These are phyloP conservation scores for Dendrolimus houi DNA, from an alignment of 2,888 invertebrate species.

Conservation along the genomic window DNA sequence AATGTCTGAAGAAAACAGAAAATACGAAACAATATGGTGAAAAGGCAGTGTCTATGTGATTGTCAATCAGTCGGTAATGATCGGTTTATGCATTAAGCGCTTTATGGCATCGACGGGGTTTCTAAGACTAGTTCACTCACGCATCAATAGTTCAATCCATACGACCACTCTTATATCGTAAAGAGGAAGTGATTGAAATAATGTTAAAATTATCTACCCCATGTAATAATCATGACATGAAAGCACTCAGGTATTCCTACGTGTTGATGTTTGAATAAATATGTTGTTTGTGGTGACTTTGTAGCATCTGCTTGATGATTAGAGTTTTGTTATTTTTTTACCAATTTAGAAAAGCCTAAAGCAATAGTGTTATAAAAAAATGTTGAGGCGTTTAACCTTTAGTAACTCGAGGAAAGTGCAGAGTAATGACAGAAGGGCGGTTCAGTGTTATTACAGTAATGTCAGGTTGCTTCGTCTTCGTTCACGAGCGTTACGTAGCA, in stretches of 20 bases:
- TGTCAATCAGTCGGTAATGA: conserved; percentile 34
- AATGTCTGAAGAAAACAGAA: no score
- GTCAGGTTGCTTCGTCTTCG: conserved; percentile 62
- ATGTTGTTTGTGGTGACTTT: no score
- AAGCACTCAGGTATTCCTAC: no score
- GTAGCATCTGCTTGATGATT: background rate
- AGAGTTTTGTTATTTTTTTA: background rate
- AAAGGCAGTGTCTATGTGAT: background rate
- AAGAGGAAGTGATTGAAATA: background rate
- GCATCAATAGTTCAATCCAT: conserved; percentile 23
- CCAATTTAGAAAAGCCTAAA: background rate
- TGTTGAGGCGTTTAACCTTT: conserved; percentile 37
- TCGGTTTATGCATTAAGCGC: conserved; percentile 19
- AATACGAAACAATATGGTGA: no score
- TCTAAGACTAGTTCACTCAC: conserved; percentile 32
- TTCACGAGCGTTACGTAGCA: conserved; percentile 65
- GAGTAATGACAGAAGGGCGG: conserved; percentile 70
- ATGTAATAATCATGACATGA: background rate
- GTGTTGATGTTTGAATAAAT: no score
- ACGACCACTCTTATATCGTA: conserved; percentile 5
- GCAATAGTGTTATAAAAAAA: conserved; percentile 27
- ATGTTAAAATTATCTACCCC: conserved; percentile 14
- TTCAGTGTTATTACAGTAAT: conserved; percentile 68
- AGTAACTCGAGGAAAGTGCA: conserved; percentile 59
- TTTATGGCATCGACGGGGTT: background rate